Evolutionary conservation across 2,888 invertebrate species (phyloP).

Genomic region (Sylvicola cinctus): DNA sequence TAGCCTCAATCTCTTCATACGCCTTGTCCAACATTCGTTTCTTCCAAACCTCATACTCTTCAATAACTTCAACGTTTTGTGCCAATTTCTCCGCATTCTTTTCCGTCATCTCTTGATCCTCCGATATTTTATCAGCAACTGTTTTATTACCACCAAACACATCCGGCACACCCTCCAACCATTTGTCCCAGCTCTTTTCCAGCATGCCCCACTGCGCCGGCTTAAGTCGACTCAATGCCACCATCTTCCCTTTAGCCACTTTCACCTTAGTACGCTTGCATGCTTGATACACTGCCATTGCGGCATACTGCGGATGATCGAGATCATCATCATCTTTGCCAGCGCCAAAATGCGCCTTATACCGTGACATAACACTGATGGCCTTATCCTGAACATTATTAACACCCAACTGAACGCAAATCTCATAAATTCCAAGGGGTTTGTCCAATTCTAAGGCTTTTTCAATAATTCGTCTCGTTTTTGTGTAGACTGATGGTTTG

Average conservation of each 20-base stretch:
- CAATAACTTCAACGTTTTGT: constrained; percentile 15
- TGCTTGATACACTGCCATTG: constrained; percentile 40
- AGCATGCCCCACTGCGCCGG: constrained; percentile 37
- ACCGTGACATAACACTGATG: constrained; percentile 30
- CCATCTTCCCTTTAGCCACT: constrained; percentile 32
- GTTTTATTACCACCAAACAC: constrained; percentile 1
- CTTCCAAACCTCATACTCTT: constrained; percentile 42
- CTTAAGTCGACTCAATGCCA: constrained; percentile 34
- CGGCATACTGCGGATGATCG: constrained; percentile 39
- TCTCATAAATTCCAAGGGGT: constrained; percentile 28
- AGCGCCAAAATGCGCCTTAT: constrained; percentile 22
- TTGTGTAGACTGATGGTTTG: constrained; percentile 31
- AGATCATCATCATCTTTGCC: constrained; percentile 32
- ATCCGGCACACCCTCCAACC: constrained; percentile 1
- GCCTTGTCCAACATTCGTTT: constrained; percentile 35
- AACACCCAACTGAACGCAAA: constrained; percentile 37
- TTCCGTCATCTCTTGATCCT: constrained; percentile 10
- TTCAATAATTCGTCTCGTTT: constrained; percentile 33
- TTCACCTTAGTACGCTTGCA: constrained; percentile 38
- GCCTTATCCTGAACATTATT: constrained; percentile 27
- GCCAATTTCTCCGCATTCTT: constrained; percentile 14
- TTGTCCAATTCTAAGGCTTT: constrained; percentile 38
- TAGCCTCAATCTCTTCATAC: too few species aligned
- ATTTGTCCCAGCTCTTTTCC: constrained; percentile 34
- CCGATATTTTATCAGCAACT: constrained; percentile 7